phyloP scores from a whole-genome alignment of 2,888 invertebrate species.

The Anthoptus insignis region DNA sequence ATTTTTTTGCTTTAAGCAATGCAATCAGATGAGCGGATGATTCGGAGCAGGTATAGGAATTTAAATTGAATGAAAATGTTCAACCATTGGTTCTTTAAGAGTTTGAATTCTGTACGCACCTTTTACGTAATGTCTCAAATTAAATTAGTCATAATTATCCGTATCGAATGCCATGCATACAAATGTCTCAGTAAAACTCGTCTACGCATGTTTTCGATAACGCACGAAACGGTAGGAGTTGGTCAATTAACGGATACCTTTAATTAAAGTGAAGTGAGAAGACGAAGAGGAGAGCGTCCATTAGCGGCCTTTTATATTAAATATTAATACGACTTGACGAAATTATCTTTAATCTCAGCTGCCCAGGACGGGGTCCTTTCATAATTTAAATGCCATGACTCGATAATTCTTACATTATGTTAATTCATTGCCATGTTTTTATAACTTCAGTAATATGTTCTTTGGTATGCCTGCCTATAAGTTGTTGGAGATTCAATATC shows the following conservation, averaged over 20 bases:
- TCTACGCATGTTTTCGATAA: constrained; percentile 7
- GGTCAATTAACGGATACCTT: constrained; percentile 54
- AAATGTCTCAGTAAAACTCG: constrained; percentile 29
- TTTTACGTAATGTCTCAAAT: constrained; percentile 13
- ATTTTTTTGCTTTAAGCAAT: too few relatives aligned
- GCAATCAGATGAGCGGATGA: too few relatives aligned
- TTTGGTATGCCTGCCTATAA: not conserved
- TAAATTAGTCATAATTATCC: constrained; percentile 22
- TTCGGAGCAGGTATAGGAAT: not conserved
- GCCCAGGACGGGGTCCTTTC: constrained; percentile 53
- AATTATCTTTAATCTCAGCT: constrained; percentile 58
- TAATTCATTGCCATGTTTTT: constrained; percentile 16
- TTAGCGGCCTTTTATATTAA: constrained; percentile 57
- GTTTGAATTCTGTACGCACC: not conserved
- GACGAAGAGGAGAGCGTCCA: constrained; percentile 51
- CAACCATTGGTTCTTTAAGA: not conserved
- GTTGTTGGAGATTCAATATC: too few relatives aligned
- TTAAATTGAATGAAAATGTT: not conserved
- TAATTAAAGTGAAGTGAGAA: constrained; percentile 58
- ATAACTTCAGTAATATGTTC: not conserved
- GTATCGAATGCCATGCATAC: constrained; percentile 24
- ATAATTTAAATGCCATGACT: constrained; percentile 59
- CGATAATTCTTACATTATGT: constrained; percentile 29
- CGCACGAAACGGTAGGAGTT: constrained; percentile 17
- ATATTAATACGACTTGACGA: constrained; percentile 57